phyloP scores from a whole-genome alignment of 1,140 invertebrate species.

The Pantala flavescens region DNA sequence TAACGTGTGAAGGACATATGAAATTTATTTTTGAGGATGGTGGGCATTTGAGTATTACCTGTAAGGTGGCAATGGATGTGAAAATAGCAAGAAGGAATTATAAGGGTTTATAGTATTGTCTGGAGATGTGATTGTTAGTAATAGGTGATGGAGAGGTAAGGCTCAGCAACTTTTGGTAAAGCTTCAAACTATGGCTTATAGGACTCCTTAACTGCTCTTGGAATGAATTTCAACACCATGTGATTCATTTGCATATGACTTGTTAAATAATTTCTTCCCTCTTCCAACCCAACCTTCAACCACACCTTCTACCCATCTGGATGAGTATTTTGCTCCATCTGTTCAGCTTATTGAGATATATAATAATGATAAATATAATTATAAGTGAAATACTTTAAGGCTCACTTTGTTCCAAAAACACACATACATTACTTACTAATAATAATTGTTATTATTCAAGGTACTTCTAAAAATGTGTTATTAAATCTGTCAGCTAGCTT shows the following conservation, averaged over 20 bases:
- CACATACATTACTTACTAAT: slow-evolving; percentile 8
- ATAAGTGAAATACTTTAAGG: slow-evolving; percentile 7
- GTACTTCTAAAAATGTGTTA: slow-evolving; percentile 5
- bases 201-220: not conserved
- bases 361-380: slow-evolving; percentile 6
- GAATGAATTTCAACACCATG: not conserved
- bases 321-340: not conserved
- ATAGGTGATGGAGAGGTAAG: not conserved
- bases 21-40: not conserved
- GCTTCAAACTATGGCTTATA: not conserved
- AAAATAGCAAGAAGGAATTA: not conserved
- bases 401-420: slow-evolving; percentile 6
- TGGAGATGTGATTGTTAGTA: not conserved
- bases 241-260: not conserved
- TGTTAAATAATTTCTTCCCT: not conserved
- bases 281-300: not conserved
- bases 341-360: slow-evolving; percentile 6
- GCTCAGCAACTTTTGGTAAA: not conserved
- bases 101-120: not conserved
- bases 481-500: slow-evolving; percentile 9
- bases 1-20: not conserved
- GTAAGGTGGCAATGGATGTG: not conserved
- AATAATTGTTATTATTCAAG: slow-evolving; percentile 6
- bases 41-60: not conserved
- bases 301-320: not conserved